These are phyloP conservation scores for Drosophila simulans DNA, from an alignment of 1,140 invertebrate genomes.

Conservation along the genomic window DNA sequence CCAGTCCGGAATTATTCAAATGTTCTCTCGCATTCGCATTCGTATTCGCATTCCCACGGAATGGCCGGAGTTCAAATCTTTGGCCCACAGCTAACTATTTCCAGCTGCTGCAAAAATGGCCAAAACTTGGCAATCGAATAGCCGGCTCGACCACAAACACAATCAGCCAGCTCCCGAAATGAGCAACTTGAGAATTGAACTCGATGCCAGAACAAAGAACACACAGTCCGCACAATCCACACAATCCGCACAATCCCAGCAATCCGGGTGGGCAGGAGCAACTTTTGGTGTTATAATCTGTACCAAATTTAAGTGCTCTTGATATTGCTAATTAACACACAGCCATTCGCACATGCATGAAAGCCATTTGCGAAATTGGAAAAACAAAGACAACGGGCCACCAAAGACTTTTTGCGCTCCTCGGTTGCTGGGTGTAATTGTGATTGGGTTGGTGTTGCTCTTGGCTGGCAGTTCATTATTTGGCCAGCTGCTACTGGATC, in stretches of 20 bases:
- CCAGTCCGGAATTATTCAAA: conserved; percentile 15
- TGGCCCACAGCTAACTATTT: conserved; percentile 27
- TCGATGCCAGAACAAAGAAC: conserved; percentile 26
- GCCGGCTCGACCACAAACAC: conserved; percentile 47
- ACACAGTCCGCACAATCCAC: conserved; percentile 10
- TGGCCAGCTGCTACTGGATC: conserved; percentile 44
- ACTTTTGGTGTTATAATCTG: conserved; percentile 72
- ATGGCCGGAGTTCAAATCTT: conserved; percentile 5
- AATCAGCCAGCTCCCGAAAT: conserved; percentile 45
- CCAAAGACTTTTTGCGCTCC: conserved; percentile 32
- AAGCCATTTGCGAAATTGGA: conserved; percentile 74
- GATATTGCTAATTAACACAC: conserved; percentile 79
- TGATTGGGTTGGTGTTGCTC: conserved; percentile 41
- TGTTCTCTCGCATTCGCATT: not conserved
- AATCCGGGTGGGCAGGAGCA: conserved; percentile 31
- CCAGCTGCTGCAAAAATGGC: conserved; percentile 30
- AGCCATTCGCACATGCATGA: conserved; percentile 44
- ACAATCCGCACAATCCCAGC: conserved; percentile 3
- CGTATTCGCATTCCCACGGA: conserved; percentile 7
- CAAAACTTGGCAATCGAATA: conserved; percentile 47
- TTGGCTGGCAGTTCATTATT: conserved; percentile 57
- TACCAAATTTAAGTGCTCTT: conserved; percentile 75
- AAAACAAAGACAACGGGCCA: conserved; percentile 51
- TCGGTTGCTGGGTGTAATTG: conserved; percentile 40
- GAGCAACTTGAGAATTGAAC: conserved; percentile 61